A percentile compares a stretch with the other conserved stretches of the same genome.
Evolutionary conservation across 2,797 vertebrate genomes (phyloP).

Genomic region (Cyclopterus lumpus): DNA sequence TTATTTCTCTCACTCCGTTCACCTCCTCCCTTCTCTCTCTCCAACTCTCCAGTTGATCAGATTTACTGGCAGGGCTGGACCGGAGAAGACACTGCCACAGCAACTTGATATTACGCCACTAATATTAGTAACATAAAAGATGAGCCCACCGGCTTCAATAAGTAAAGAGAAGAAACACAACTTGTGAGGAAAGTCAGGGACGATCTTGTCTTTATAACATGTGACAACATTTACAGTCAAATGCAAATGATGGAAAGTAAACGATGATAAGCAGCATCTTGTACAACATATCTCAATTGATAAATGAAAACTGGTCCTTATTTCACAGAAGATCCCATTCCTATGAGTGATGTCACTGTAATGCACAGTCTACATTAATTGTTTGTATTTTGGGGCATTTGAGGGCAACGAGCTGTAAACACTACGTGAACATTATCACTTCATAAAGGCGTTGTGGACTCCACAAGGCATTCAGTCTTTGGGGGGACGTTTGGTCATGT

Average conservation of each 20-base stretch:
- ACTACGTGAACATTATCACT: too few species aligned
- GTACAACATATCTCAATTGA: background rate
- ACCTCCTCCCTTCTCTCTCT: conserved; percentile 43
- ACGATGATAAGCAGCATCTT: background rate
- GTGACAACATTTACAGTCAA: background rate
- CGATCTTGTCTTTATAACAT: background rate
- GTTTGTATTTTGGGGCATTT: background rate
- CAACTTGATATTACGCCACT: conserved; percentile 15
- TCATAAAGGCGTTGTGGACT: background rate
- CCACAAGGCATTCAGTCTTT: background rate
- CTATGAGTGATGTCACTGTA: background rate
- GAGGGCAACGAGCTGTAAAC: background rate
- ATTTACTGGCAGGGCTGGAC: conserved; percentile 41
- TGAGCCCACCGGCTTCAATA: background rate
- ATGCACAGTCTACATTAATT: background rate
- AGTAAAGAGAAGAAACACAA: background rate
- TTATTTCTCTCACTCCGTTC: conserved; percentile 49
- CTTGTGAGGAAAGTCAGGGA: too few species aligned
- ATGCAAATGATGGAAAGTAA: background rate
- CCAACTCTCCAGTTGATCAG: conserved; percentile 39
- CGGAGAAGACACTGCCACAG: conserved; percentile 27
- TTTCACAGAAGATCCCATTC: background rate
- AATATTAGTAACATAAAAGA: conserved; percentile 26
- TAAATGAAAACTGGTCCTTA: background rate
- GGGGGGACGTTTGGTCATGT: background rate